phyloP scores from a whole-genome alignment of 1,140 invertebrate species.

The Zaprionus ghesquierei region DNA sequence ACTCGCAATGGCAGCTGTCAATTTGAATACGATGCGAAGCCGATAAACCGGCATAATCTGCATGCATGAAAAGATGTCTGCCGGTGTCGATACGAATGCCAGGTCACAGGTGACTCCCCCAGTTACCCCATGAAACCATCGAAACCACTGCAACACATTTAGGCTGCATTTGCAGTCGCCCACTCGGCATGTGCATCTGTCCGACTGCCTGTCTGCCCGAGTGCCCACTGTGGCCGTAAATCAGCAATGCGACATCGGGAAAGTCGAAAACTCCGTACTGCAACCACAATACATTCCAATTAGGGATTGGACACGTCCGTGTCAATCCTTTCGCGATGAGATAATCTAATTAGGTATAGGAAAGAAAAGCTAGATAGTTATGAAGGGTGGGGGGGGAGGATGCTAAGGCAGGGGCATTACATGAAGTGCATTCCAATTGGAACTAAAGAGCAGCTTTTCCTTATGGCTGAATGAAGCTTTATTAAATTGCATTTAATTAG shows the following conservation, averaged over 20 bases:
- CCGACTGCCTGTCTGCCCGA: background rate
- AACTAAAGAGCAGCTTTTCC: background rate
- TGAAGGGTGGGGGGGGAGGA: no score
- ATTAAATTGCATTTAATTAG: constrained; percentile 1
- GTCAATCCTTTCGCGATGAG: no score
- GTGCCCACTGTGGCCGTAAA: constrained; percentile 16
- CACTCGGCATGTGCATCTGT: background rate
- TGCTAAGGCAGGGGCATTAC: background rate
- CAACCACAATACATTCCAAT: no score
- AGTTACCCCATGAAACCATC: no score
- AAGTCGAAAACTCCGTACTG: constrained; percentile 13
- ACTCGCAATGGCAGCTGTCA: no score
- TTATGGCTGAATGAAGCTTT: no score
- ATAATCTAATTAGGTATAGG: constrained; percentile 34
- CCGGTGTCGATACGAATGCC: constrained; percentile 32
- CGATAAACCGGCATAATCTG: constrained; percentile 29
- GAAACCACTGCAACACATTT: no score
- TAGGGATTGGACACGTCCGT: no score
- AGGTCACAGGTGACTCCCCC: no score
- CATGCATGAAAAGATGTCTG: constrained; percentile 20
- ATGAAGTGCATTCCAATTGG: background rate
- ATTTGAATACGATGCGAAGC: constrained; percentile 21
- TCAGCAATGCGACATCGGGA: constrained; percentile 46
- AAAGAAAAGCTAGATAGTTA: no score
- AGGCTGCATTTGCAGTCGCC: no score